Conservation (phyloP, 2,888 invertebrate genomes). For the Drosophila tripunctata region DNA sequence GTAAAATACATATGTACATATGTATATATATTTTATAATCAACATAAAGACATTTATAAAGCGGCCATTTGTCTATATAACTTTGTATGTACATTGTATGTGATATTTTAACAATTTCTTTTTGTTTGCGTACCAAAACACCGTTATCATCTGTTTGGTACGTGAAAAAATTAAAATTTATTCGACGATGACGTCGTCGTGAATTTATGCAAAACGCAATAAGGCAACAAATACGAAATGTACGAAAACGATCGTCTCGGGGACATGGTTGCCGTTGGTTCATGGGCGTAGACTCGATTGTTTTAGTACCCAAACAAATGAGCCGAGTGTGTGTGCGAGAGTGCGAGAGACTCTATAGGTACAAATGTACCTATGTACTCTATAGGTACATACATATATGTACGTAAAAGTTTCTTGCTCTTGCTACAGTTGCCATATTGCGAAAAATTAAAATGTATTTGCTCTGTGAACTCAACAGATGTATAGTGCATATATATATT, state of each 20-base stretch:
- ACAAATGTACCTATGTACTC: slow-evolving; percentile 5
- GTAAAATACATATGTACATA: slow-evolving; percentile 4
- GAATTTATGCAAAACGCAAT: slow-evolving; percentile 60
- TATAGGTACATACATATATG: neutral
- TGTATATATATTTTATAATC: slow-evolving; percentile 33
- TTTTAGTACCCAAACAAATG: slow-evolving; percentile 37
- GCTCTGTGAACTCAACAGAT: slow-evolving; percentile 37
- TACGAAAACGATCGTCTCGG: slow-evolving; percentile 22
- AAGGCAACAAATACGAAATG: slow-evolving; percentile 26
- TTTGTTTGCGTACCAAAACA: slow-evolving; percentile 5
- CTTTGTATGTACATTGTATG: slow-evolving; percentile 1
- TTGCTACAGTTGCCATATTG: slow-evolving; percentile 53
- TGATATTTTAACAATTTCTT: slow-evolving; percentile 9
- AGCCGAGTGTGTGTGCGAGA: neutral
- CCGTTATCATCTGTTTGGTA: slow-evolving; percentile 39
- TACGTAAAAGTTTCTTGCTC: slow-evolving; percentile 10
- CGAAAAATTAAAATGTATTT: slow-evolving; percentile 52
- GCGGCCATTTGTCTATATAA: slow-evolving; percentile 13
- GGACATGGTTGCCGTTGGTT: slow-evolving; percentile 35
- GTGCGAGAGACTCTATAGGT: slow-evolving; percentile 11
- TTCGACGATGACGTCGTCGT: slow-evolving; percentile 34
- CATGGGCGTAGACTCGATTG: slow-evolving; percentile 48
- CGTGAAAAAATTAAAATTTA: slow-evolving; percentile 32
- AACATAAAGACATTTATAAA: slow-evolving; percentile 20
- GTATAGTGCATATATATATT: slow-evolving; percentile 2